These are phyloP conservation scores for Chlorospingus flavigularis DNA, from an alignment of 2,797 vertebrate species.

Conservation along the genomic window DNA sequence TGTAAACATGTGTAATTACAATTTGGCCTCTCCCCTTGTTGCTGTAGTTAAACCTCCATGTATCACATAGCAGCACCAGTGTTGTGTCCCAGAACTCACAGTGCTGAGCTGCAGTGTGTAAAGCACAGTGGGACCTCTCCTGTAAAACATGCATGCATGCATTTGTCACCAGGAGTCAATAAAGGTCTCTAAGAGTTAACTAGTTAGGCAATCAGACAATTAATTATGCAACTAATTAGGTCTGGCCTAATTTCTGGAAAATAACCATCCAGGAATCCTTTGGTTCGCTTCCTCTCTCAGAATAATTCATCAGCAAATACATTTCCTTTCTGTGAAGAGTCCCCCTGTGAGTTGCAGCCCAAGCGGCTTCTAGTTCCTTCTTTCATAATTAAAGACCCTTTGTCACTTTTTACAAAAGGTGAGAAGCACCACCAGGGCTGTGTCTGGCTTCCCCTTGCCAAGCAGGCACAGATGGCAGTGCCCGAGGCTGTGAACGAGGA, in stretches of 20 bases:
- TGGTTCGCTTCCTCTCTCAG: background rate
- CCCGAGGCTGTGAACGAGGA: background rate
- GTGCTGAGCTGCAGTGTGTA: background rate
- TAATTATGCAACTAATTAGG: background rate
- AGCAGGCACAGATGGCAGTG: background rate
- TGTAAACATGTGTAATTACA: background rate
- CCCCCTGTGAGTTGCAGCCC: background rate
- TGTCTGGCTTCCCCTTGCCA: background rate
- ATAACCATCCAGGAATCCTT: background rate
- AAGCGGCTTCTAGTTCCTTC: background rate
- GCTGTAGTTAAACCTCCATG: background rate
- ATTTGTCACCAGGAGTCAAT: background rate
- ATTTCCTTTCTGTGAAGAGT: background rate
- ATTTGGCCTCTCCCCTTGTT: background rate
- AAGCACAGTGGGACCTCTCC: background rate
- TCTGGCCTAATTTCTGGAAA: background rate
- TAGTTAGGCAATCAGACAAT: background rate
- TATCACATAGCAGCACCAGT: fast-evolving
- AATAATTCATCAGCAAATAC: background rate
- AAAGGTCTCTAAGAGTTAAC: background rate
- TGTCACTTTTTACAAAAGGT: background rate
- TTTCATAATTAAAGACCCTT: background rate
- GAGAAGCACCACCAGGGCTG: background rate
- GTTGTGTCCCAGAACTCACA: background rate
- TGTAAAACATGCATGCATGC: background rate